Percentiles rank a stretch among this genome's conserved stretches.
Evolutionary conservation across 1,140 invertebrate genomes (phyloP).

Genomic region (Heliconius nattereri): DNA sequence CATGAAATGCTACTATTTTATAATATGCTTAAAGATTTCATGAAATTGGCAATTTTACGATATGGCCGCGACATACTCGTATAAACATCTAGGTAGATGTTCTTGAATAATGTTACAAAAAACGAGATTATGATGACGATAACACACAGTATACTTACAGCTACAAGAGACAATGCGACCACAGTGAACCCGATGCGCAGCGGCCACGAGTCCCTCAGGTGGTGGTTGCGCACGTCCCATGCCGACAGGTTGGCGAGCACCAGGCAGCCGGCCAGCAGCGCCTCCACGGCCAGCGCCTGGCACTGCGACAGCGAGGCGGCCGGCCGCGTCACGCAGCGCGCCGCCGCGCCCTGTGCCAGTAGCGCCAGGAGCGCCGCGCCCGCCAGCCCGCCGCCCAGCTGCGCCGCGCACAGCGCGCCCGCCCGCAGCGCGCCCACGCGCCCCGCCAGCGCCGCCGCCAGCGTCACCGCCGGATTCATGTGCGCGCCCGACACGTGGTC

Average conservation of each 20-base stretch:
- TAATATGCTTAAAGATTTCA: too few relatives aligned
- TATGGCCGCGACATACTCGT: too few relatives aligned
- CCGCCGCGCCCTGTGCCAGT: slow-evolving; percentile 31
- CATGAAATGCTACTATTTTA: too few relatives aligned
- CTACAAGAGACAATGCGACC: slow-evolving; percentile 67
- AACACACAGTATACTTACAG: slow-evolving; percentile 48
- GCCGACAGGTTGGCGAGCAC: slow-evolving; percentile 74
- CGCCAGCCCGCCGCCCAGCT: slow-evolving; percentile 38
- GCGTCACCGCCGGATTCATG: slow-evolving; percentile 61
- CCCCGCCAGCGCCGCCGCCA: slow-evolving; percentile 54
- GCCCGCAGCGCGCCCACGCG: slow-evolving; percentile 37
- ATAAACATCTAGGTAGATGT: too few relatives aligned
- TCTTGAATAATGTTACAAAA: too few relatives aligned
- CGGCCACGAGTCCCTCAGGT: slow-evolving; percentile 76
- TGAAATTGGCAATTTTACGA: too few relatives aligned
- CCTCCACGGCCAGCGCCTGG: slow-evolving; percentile 71
- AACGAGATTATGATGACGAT: too few relatives aligned
- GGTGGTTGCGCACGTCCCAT: slow-evolving; percentile 75
- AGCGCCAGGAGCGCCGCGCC: slow-evolving; percentile 39
- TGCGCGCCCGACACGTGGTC: slow-evolving; percentile 62
- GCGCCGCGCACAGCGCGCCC: slow-evolving; percentile 38
- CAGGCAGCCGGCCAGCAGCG: slow-evolving; percentile 66
- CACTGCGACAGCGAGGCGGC: slow-evolving; percentile 7
- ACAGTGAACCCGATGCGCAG: slow-evolving; percentile 74
- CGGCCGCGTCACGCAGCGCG: slow-evolving; percentile 48